Conservation (phyloP, 2,113 vertebrate species). For the Oncorhynchus masou region DNA sequence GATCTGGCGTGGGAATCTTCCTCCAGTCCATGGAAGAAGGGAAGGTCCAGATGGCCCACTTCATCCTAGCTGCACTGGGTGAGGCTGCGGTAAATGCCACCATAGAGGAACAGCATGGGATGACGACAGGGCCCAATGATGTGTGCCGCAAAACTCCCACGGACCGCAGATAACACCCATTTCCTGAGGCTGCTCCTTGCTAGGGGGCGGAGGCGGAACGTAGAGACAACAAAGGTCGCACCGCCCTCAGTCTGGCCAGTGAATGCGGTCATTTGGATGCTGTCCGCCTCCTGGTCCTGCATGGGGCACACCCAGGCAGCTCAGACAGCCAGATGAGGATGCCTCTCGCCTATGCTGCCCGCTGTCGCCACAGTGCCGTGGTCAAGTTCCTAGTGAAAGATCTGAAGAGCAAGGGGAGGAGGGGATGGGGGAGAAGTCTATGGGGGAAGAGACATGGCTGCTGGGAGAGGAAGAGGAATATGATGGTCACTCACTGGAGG, state of each 20-base stretch:
- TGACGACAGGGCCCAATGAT: neutral
- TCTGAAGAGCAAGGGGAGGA: neutral
- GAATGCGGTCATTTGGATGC: constrained; percentile 4
- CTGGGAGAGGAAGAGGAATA: neutral
- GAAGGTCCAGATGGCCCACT: constrained; percentile 9
- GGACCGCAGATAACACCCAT: neutral
- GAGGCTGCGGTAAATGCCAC: constrained; percentile 1
- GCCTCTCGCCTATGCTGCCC: neutral
- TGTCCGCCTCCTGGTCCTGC: constrained; percentile 7
- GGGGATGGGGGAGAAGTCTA: neutral
- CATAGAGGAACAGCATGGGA: neutral
- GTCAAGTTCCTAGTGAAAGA: constrained; percentile 4
- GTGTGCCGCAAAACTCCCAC: neutral
- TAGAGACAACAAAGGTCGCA: neutral
- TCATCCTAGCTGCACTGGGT: neutral
- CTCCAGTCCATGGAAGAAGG: constrained; percentile 14
- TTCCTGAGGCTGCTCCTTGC: constrained; percentile 12
- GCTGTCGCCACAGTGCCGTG: constrained; percentile 1
- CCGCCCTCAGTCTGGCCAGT: constrained; percentile 6
- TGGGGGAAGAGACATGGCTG: neutral
- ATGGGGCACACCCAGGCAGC: constrained; percentile 5
- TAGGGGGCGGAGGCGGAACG: neutral
- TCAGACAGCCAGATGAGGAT: neutral
- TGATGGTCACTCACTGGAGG: too few relatives aligned
- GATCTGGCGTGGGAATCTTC: neutral